These are phyloP conservation scores for Aphodius sticticus DNA, from an alignment of 2,888 invertebrate genomes.

Conservation along the genomic window DNA sequence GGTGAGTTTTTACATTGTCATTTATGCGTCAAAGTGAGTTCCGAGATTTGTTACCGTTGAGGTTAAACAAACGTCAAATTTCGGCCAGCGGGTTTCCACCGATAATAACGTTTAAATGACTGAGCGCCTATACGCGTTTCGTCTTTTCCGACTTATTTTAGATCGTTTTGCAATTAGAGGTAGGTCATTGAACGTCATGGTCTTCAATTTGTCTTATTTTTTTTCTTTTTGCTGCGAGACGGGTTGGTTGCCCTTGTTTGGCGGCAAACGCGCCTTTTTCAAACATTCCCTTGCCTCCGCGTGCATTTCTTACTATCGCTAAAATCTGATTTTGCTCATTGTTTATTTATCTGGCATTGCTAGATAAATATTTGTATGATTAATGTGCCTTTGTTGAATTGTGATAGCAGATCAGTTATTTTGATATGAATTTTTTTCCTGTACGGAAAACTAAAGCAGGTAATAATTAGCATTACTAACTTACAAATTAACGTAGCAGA, in stretches of 20 bases:
- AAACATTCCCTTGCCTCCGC: background rate
- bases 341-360: background rate
- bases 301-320: background rate
- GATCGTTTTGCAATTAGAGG: constrained; percentile 35
- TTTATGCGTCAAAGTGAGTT: constrained; percentile 7
- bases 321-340: background rate
- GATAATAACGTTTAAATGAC: constrained; percentile 24
- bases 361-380: background rate
- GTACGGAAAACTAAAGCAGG: background rate
- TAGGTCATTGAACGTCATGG: constrained; percentile 45
- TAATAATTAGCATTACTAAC: background rate
- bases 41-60: background rate
- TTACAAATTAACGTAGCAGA: too few species aligned
- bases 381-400: background rate
- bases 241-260: constrained; percentile 12
- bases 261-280: constrained; percentile 4
- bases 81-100: constrained; percentile 14
- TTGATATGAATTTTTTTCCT: background rate
- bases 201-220: constrained; percentile 36
- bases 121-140: background rate
- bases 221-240: constrained; percentile 14
- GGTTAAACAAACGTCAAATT: constrained; percentile 4
- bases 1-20: constrained; percentile 24
- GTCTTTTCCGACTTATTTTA: background rate
- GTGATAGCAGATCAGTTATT: background rate